Evolutionary conservation across 2,797 vertebrate genomes (phyloP).

Genomic region (Hydrophis major): DNA sequence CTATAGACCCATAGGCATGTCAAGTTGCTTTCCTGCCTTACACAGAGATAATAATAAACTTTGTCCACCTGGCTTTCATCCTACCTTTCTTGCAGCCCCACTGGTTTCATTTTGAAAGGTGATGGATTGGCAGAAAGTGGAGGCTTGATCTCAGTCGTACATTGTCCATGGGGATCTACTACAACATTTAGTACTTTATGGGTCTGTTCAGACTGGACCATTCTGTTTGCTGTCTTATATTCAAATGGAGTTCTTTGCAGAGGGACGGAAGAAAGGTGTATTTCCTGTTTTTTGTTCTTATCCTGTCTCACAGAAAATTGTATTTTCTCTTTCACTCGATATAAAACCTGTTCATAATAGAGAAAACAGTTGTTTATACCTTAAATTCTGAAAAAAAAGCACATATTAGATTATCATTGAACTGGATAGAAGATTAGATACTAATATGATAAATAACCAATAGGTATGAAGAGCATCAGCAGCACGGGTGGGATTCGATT

Average conservation of each 20-base stretch:
- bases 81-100: slow-evolving; percentile 93
- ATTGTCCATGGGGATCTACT: slow-evolving; percentile 71
- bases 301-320: slow-evolving; percentile 83
- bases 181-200: slow-evolving; percentile 75
- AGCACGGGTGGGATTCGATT: too few species aligned
- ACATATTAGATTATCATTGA: background rate
- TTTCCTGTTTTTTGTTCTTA: slow-evolving; percentile 82
- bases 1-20: background rate
- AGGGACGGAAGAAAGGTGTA: slow-evolving; percentile 76
- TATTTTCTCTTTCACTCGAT: slow-evolving; percentile 88
- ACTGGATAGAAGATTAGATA: background rate
- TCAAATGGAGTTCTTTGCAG: slow-evolving; percentile 72
- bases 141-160: slow-evolving; percentile 79
- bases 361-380: slow-evolving; percentile 42
- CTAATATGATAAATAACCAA: background rate
- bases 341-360: slow-evolving; percentile 82
- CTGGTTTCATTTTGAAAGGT: slow-evolving; percentile 94
- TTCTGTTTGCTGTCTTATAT: slow-evolving; percentile 77
- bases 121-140: slow-evolving; percentile 78
- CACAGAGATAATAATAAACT: slow-evolving; percentile 28
- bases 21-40: background rate
- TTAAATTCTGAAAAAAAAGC: slow-evolving; percentile 32
- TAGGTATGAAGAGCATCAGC: background rate
- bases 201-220: slow-evolving; percentile 85
- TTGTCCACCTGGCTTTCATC: background rate